Evolutionary conservation across 1,140 invertebrate species (phyloP), one percentile per base, ranked within the genome.

Genomic region (Drosophila hydei): DNA sequence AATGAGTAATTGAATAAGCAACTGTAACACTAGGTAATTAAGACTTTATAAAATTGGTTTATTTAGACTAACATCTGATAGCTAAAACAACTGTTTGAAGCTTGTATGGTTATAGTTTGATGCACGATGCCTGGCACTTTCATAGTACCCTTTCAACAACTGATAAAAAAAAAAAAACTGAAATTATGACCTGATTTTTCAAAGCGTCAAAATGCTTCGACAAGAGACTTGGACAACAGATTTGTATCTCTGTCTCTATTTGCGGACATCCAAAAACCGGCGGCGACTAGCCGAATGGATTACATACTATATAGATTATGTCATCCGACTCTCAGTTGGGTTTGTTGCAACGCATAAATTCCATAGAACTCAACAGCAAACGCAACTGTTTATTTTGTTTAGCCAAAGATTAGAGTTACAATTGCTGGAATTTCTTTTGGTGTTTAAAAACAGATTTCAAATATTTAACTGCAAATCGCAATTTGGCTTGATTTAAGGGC

Each of bases 351-450:
- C 33, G 7, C 51, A 40, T 14, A n/a, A 38, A 23, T 60, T 54
- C 16, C 14, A 30, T 18, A 14, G 50, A 52, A 52, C 6, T 36
- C 11, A 54, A 36, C 25, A 62, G 23, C 36, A 56, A 42, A 1
- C 4, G 27, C 27, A 33, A 33, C 9, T 45, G 23, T 45, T 42
- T 42, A 9, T 33, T 56, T 56, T 14, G 25, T 47, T 47, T 65
- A 40, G 16, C 30, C 38, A 70, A 58, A 36, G 45, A 11, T 45
- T 71, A n/a, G n/a, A 36, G 11, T 71, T 42, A 38, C 60, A 56
- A 42, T 30, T 23, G 3, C 18, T 16, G 65, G 59, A 63, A 69
- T 63, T 50, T 12, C 36, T 48, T 48, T 25, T 38, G 16, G 36
- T 64, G 23, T 36, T 7, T 1, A 9, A 7, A 12, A 36, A 6